Conservation (phyloP, 2,888 invertebrate genomes). For the Pseudolycoriella hygida region DNA sequence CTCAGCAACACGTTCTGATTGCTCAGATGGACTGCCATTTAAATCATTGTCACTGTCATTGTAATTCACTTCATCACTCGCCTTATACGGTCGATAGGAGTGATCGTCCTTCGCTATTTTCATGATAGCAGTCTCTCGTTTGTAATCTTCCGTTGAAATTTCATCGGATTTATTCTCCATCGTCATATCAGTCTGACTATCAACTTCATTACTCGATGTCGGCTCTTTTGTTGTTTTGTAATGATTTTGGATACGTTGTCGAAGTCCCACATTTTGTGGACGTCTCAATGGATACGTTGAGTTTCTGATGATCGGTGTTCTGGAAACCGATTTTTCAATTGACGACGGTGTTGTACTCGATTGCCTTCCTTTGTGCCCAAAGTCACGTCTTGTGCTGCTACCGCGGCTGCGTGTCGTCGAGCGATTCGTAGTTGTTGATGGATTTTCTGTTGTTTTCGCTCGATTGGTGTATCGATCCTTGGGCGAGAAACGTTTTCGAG, state of each 20-base stretch:
- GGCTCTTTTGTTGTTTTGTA: constrained; percentile 1
- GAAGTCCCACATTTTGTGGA: constrained; percentile 8
- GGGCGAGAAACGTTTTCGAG: constrained; percentile 3
- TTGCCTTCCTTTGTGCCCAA: not conserved
- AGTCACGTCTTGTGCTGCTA: constrained; percentile 5
- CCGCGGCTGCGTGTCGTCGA: not conserved
- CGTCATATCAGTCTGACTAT: not conserved
- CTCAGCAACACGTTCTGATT: constrained; percentile 52
- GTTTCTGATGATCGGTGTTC: constrained; percentile 7
- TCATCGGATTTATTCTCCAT: not conserved
- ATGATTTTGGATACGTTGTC: constrained; percentile 11
- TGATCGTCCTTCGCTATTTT: constrained; percentile 29
- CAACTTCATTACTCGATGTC: not conserved
- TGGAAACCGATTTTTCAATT: constrained; percentile 6
- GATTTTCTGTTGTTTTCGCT: constrained; percentile 16
- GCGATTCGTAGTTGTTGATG: not conserved
- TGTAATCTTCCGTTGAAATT: constrained; percentile 21
- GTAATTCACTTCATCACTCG: not conserved
- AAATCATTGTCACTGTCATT: constrained; percentile 9
- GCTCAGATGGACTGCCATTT: constrained; percentile 30
- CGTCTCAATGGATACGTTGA: constrained; percentile 2
- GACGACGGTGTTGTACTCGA: constrained; percentile 7
- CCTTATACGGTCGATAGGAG: constrained; percentile 6
- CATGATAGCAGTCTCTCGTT: constrained; percentile 37
- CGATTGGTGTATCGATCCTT: constrained; percentile 7